Conservation (phyloP, 2,888 invertebrate species). For the Drosophila kanekoi region DNA sequence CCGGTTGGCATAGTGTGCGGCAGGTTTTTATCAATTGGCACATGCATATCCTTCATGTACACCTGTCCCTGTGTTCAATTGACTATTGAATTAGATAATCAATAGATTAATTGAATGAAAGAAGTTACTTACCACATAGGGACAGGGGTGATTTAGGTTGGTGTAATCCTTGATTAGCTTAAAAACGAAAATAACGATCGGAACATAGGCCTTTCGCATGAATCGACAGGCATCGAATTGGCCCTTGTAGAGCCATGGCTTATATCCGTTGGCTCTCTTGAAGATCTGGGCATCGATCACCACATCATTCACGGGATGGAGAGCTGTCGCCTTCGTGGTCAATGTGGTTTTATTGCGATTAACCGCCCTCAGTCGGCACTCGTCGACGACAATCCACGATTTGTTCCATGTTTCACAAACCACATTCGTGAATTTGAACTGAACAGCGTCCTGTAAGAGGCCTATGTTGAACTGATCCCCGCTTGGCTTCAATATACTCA, state of each 20-base stretch:
- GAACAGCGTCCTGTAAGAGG: slow-evolving; percentile 4
- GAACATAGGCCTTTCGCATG: slow-evolving; percentile 9
- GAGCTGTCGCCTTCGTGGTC: background rate
- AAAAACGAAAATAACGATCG: background rate
- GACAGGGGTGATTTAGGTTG: slow-evolving; percentile 37
- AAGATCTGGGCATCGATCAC: background rate
- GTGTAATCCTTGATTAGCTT: background rate
- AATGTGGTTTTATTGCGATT: slow-evolving; percentile 16
- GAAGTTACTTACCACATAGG: slow-evolving; percentile 23
- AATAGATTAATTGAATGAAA: too few species aligned
- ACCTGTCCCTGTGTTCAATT: background rate
- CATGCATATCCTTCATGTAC: background rate
- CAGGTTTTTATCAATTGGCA: background rate
- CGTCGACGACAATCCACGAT: slow-evolving; percentile 1
- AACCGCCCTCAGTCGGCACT: slow-evolving; percentile 31
- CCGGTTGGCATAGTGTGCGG: slow-evolving; percentile 3
- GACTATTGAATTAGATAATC: too few species aligned
- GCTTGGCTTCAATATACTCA: background rate
- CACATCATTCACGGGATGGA: background rate
- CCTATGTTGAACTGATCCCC: background rate
- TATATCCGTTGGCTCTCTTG: slow-evolving; percentile 34
- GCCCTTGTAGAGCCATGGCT: slow-evolving; percentile 33
- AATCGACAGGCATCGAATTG: slow-evolving; percentile 17
- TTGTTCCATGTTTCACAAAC: slow-evolving; percentile 13
- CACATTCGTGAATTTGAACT: slow-evolving; percentile 29